phyloP scores from a whole-genome alignment of 1,140 invertebrate genomes.

The Psilanteris sp. region DNA sequence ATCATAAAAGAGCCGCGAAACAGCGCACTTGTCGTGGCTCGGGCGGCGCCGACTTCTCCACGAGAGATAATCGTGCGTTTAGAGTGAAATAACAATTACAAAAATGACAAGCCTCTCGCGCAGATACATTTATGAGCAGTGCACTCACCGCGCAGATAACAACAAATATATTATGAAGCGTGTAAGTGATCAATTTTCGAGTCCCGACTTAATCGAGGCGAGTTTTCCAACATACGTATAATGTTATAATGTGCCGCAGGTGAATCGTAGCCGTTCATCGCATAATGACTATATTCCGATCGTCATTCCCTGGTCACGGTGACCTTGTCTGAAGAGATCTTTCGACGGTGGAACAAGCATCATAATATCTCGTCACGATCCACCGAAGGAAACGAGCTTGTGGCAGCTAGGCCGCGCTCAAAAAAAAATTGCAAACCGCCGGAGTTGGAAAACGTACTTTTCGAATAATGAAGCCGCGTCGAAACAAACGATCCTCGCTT shows the following conservation, averaged over 20 bases:
- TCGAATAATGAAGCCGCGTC: slow-evolving; percentile 37
- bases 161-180: slow-evolving; percentile 57
- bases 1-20: slow-evolving; percentile 30
- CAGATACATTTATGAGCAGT: slow-evolving; percentile 11
- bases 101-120: slow-evolving; percentile 45
- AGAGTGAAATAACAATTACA: slow-evolving; percentile 50
- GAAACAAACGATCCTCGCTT: slow-evolving; percentile 28
- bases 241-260: slow-evolving; percentile 59
- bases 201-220: slow-evolving; percentile 50
- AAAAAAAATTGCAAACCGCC: slow-evolving; percentile 36
- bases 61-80: slow-evolving; percentile 42
- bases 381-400: slow-evolving; percentile 48
- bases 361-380: slow-evolving; percentile 55
- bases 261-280: slow-evolving; percentile 58
- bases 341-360: slow-evolving; percentile 38
- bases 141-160: slow-evolving; percentile 29
- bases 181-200: slow-evolving; percentile 59
- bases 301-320: slow-evolving; percentile 61
- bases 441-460: slow-evolving; percentile 41
- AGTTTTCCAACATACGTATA: slow-evolving; percentile 55
- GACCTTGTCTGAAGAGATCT: slow-evolving; percentile 62
- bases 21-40: slow-evolving; percentile 19
- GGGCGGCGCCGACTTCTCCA: neutral
- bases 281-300: slow-evolving; percentile 70
- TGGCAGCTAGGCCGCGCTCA: slow-evolving; percentile 20